Evolutionary conservation across 2,113 vertebrate species (phyloP).

Genomic region (Macquaria ambigua): DNA sequence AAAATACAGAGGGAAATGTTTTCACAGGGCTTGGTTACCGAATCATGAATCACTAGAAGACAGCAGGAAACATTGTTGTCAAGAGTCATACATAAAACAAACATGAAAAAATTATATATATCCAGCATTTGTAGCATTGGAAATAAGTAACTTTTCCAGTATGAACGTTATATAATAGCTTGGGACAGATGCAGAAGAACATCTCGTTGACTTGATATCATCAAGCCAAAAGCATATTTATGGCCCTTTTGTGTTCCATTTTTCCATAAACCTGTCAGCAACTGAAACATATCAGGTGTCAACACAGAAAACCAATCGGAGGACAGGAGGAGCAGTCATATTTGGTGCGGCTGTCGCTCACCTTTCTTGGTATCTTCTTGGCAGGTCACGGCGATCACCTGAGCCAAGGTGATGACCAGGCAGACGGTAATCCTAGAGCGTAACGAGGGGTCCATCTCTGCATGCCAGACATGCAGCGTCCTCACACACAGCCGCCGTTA

Average conservation of each 20-base stretch:
- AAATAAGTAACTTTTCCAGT: neutral
- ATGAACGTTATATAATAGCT: neutral
- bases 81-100: neutral
- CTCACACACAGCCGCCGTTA: constrained; percentile 43
- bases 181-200: neutral
- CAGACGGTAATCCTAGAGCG: constrained; percentile 74
- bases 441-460: constrained; percentile 72
- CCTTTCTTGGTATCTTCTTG: constrained; percentile 76
- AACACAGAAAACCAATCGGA: constrained; percentile 18
- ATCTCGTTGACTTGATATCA: neutral
- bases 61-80: neutral
- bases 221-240: neutral
- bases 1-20: constrained; percentile 11
- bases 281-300: neutral
- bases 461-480: constrained; percentile 58
- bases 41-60: constrained; percentile 16
- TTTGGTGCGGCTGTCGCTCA: constrained; percentile 61
- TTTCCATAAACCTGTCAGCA: neutral
- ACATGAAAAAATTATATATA: neutral
- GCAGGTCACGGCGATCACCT: constrained; percentile 76
- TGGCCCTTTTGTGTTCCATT: neutral
- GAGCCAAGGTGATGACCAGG: constrained; percentile 74
- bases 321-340: neutral
- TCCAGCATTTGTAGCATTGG: neutral
- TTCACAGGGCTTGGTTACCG: neutral